A percentile compares a stretch with the other conserved stretches of the same genome.
Evolutionary conservation across 2,113 vertebrate genomes (phyloP).

Genomic region (Istiophorus platypterus): DNA sequence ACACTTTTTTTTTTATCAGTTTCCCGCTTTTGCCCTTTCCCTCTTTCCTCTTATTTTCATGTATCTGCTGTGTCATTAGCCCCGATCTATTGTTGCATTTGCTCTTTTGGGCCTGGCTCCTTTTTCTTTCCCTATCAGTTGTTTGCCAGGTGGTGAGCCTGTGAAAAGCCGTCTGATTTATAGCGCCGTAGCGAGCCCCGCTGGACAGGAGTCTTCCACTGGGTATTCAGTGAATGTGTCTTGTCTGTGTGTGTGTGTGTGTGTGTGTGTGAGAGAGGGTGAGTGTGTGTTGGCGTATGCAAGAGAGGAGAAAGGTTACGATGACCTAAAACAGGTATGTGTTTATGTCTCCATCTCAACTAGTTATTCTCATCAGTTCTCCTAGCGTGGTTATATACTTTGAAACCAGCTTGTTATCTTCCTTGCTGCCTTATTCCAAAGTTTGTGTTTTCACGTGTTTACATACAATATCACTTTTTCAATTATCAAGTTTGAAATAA

Average conservation of each 20-base stretch:
- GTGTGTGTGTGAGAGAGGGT: not conserved
- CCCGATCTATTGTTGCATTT: conserved; percentile 67
- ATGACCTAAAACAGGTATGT: not conserved
- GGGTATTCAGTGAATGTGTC: conserved; percentile 32
- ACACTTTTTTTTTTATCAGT: conserved; percentile 49
- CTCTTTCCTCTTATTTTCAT: conserved; percentile 45
- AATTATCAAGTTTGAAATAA: not conserved
- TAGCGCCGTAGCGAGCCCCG: conserved; percentile 47
- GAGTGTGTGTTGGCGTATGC: not conserved
- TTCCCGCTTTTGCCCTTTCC: conserved; percentile 47
- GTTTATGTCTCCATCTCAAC: not conserved
- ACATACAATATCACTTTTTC: not conserved
- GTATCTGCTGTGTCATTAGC: conserved; percentile 75
- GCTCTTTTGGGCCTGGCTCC: conserved; percentile 51
- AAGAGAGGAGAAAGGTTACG: not conserved
- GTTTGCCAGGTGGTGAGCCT: conserved; percentile 72
- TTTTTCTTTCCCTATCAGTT: conserved; percentile 74
- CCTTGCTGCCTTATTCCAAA: not conserved
- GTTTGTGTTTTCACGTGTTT: not conserved
- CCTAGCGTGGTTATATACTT: not conserved
- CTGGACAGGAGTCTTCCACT: conserved; percentile 59
- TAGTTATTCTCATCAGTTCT: conserved; percentile 4
- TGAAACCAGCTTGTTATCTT: not conserved
- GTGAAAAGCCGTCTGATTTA: conserved; percentile 80
- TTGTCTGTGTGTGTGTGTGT: not conserved